phyloP scores from a whole-genome alignment of 2,113 vertebrate species.

The Mohoua ochrocephala region DNA sequence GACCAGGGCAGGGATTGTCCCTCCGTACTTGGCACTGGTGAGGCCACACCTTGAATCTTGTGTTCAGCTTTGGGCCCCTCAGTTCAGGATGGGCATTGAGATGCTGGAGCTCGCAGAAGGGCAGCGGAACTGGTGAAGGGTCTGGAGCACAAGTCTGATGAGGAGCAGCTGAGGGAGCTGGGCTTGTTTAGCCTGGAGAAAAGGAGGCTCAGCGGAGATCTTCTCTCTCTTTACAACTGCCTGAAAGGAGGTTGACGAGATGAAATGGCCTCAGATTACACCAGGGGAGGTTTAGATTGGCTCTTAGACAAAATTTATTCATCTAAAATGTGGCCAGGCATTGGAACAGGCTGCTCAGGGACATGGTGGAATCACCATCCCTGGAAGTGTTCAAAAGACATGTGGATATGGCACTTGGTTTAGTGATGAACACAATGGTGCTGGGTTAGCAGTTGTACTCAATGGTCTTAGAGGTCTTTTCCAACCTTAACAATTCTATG shows the following conservation, averaged over 20 bases:
- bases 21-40: no score
- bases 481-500: not conserved
- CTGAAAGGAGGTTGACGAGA: not conserved
- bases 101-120: not conserved
- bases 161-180: not conserved
- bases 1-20: not conserved
- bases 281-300: not conserved
- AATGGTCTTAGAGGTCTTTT: not conserved
- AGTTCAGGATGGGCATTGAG: not conserved
- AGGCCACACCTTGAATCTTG: not conserved
- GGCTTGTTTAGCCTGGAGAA: not conserved
- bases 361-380: not conserved
- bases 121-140: accelerated
- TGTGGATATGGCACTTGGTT: not conserved
- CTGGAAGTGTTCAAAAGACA: not conserved
- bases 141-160: not conserved
- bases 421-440: not conserved
- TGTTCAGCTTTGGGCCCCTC: not conserved
- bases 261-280: not conserved
- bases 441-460: not conserved
- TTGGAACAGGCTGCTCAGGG: not conserved
- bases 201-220: not conserved
- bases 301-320: not conserved
- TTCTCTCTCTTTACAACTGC: not conserved
- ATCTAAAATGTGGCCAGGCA: not conserved